phyloP scores from a whole-genome alignment of 2,797 vertebrate genomes.

The Anabacerthia variegaticeps region DNA sequence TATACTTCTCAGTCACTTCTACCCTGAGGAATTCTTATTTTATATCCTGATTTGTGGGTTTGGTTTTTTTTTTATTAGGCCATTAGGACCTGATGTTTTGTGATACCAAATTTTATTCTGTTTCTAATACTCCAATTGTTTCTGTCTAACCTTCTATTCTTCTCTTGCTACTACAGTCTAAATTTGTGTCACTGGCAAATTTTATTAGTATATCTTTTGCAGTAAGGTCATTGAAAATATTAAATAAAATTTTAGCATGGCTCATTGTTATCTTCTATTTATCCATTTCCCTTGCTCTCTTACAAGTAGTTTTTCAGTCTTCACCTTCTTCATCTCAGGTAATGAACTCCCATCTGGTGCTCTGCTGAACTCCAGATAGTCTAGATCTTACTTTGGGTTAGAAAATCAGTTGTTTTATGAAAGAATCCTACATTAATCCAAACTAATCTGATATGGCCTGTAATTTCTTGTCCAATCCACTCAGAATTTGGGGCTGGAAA shows the following conservation, averaged over 20 bases:
- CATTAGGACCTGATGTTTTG: background rate
- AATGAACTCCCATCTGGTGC: background rate
- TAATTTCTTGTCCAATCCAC: background rate
- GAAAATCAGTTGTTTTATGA: background rate
- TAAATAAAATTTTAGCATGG: background rate
- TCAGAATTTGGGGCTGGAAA: background rate
- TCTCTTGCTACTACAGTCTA: background rate
- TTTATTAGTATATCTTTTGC: background rate
- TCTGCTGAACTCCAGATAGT: background rate
- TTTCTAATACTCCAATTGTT: background rate
- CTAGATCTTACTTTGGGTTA: background rate
- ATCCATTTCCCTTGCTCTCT: background rate
- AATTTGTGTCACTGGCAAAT: background rate
- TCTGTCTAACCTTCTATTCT: background rate
- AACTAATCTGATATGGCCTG: background rate
- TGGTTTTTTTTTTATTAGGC: background rate
- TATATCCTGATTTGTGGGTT: accelerated
- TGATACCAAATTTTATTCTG: background rate
- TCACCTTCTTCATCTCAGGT: background rate
- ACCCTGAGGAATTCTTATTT: background rate
- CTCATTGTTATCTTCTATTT: background rate
- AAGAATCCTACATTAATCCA: background rate
- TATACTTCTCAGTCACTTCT: background rate
- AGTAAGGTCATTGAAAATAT: background rate
- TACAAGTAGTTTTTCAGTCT: background rate